Evolutionary conservation across 2,797 vertebrate genomes (phyloP).

Genomic region (Coregonus sp.): DNA sequence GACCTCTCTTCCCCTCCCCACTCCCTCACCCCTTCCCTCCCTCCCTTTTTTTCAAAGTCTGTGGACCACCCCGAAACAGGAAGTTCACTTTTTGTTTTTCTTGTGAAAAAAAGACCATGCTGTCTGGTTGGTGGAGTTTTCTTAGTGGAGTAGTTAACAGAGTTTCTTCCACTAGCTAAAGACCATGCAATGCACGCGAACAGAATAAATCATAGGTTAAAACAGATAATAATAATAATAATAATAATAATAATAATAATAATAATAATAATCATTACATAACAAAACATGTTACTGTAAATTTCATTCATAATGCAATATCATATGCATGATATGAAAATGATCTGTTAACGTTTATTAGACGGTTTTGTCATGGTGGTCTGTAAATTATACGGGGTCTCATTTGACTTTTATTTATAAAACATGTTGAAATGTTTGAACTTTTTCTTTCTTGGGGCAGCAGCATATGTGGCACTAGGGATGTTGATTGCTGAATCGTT

Average conservation of each 20-base stretch:
- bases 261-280: neutral
- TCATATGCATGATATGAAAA: neutral
- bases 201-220: neutral
- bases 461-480: conserved; percentile 47
- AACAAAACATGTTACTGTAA: neutral
- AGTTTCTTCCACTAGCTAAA: neutral
- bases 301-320: neutral
- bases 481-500: conserved; percentile 62
- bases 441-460: conserved; percentile 25
- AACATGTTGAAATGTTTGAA: neutral
- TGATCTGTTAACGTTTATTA: neutral
- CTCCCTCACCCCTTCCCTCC: conserved; percentile 12
- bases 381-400: neutral
- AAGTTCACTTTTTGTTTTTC: conserved; percentile 86
- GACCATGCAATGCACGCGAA: neutral
- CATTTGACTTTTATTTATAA: neutral
- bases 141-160: conserved; percentile 14
- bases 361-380: neutral
- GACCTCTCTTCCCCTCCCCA: conserved; percentile 47
- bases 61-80: conserved; percentile 90
- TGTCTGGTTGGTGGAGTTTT: conserved; percentile 43
- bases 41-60: conserved; percentile 73
- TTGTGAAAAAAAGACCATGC: conserved; percentile 66
- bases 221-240: neutral
- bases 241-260: too few relatives aligned